Evolutionary conservation across 2,888 invertebrate genomes (phyloP).

Genomic region (Andrena bucephala): DNA sequence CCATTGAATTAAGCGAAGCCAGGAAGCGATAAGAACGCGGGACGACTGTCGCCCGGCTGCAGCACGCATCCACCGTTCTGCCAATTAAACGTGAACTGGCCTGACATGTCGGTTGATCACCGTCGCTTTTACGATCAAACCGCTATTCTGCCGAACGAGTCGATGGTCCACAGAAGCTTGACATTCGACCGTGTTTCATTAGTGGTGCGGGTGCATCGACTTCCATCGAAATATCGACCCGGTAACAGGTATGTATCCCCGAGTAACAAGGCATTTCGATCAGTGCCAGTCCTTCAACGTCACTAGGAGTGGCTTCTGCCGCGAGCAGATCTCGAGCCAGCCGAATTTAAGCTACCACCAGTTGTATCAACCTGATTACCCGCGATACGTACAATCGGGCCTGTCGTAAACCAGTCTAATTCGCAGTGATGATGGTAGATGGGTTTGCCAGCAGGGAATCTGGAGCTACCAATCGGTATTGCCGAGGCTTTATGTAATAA

Average conservation of each 20-base stretch:
- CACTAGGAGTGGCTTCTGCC: conserved; percentile 49
- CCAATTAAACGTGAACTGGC: conserved; percentile 49
- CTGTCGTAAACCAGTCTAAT: not conserved
- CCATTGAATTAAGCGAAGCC: conserved; percentile 20
- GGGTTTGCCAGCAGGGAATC: not conserved
- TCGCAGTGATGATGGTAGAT: not conserved
- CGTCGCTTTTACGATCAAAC: conserved; percentile 62
- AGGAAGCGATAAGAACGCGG: conserved; percentile 1
- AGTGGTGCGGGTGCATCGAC: conserved; percentile 66
- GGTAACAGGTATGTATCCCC: conserved; percentile 64
- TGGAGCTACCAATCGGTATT: not conserved
- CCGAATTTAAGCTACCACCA: conserved; percentile 44
- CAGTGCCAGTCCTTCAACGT: conserved; percentile 65
- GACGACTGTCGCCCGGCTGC: not conserved
- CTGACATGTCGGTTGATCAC: conserved; percentile 22
- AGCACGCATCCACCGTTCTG: conserved; percentile 19
- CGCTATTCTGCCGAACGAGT: conserved; percentile 54
- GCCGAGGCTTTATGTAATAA: not conserved
- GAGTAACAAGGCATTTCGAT: conserved; percentile 79
- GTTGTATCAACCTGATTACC: conserved; percentile 38
- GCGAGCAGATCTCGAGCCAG: conserved; percentile 18
- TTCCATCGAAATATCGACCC: conserved; percentile 56
- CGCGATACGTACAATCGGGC: not conserved
- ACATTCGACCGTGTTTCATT: conserved; percentile 73
- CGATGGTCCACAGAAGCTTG: conserved; percentile 46